Base-by-base conservation (phyloP, 2,888 invertebrate species). In the Nycteola revayana region DNA sequence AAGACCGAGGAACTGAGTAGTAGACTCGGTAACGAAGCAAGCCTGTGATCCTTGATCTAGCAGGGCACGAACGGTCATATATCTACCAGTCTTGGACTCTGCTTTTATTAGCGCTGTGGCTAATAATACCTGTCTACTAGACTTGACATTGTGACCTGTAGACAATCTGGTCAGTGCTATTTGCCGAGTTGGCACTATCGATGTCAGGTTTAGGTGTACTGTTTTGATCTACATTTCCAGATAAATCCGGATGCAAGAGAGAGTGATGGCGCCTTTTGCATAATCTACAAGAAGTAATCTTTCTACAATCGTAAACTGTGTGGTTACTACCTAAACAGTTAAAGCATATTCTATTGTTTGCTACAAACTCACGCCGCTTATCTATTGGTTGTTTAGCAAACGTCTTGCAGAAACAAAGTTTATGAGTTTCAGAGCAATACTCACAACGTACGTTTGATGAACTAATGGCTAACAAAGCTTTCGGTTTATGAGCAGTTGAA, bases 41-140 rank as follows among this genome's bases (percentile, higher is more conserved):
- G 51, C 50, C 23, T 60, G 47, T 6, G 61, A 58, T 1, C 60
- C 58, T 17, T 55, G 57, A 30, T 59, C 61, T 4, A 62, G 7
- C 17, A 61, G 36, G 1, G 52, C 53, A 28, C 57, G 11, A 1
- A 54, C 5, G 3, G 31, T 21, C 7, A 44, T 39, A 10, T 6
- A 10, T 9, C 27, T 9, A 7, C 39, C 49, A 9, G 17, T 25
- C 17, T 32, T 41, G 3, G 50, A 46, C 25, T 44, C 22, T 11
- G 45, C 42, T 10, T 49, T 36, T 11, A 59, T 42, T 10, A 55
- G 9, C 7, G 62, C 58, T 2, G 57, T 61, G 4, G 58, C 52
- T 28, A 61, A 37, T 31, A 64, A 36, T 8, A 54, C 50, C 24
- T 49, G 48, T 25, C n/a, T n/a, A n/a, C 41, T 18, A 9, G 30